A percentile compares a stretch with the other conserved stretches of the same genome.
phyloP scores from a whole-genome alignment of 2,888 invertebrate genomes.

The Laothoe populi region DNA sequence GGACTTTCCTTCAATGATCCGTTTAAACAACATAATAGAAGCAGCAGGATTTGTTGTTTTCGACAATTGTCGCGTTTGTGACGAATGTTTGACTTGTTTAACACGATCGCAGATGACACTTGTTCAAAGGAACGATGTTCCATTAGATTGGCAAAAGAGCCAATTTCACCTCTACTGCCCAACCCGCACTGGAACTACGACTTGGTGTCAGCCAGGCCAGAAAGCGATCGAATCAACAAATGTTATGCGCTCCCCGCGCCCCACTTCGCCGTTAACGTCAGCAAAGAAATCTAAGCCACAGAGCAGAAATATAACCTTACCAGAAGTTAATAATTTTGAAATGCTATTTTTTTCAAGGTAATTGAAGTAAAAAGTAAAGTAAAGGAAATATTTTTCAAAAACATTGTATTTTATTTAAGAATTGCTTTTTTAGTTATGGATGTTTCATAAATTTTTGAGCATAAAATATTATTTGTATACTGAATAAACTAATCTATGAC shows the following conservation, averaged over 20 bases:
- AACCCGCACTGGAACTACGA: conserved; percentile 61
- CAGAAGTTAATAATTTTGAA: neutral
- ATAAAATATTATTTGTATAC: neutral
- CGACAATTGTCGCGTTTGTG: conserved; percentile 76
- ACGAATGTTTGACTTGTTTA: conserved; percentile 77
- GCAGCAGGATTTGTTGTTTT: conserved; percentile 78
- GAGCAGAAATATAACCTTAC: conserved; percentile 36
- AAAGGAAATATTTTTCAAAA: neutral
- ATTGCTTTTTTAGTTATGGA: no score
- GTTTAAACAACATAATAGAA: conserved; percentile 85
- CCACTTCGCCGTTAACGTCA: conserved; percentile 38
- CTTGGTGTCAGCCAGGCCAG: conserved; percentile 42
- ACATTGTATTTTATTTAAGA: no score
- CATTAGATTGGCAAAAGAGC: conserved; percentile 81
- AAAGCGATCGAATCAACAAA: conserved; percentile 57
- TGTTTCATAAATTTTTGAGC: neutral
- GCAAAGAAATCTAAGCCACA: conserved; percentile 55
- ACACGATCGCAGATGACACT: conserved; percentile 68
- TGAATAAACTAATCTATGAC: conserved; percentile 51
- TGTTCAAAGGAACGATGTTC: conserved; percentile 76
- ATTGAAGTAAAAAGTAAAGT: neutral
- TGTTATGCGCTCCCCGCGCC: conserved; percentile 42
- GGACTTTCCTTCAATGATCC: conserved; percentile 84
- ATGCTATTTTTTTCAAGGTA: neutral
- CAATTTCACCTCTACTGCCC: conserved; percentile 73